phyloP scores from a whole-genome alignment of 1,140 invertebrate species.

The Liolophura sinensis region DNA sequence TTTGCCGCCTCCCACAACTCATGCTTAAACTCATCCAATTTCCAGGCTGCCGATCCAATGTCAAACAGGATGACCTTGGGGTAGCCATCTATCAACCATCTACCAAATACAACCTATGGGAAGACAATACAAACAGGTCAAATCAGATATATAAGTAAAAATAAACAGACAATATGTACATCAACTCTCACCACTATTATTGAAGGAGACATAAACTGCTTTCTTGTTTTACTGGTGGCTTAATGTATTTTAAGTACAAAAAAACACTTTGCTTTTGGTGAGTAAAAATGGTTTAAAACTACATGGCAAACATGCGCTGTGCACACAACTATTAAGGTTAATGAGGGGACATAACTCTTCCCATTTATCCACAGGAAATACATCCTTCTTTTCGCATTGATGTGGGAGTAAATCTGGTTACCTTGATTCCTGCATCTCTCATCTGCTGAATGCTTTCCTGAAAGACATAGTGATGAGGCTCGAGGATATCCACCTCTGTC shows the following conservation, averaged over 20 bases:
- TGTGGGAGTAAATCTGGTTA: conserved; percentile 58
- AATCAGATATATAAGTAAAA: too few relatives aligned
- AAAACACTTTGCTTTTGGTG: too few relatives aligned
- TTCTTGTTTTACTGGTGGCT: too few relatives aligned
- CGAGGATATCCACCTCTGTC: conserved; percentile 94
- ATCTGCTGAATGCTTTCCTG: conserved; percentile 80
- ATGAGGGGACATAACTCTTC: neutral
- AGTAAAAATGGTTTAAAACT: too few relatives aligned
- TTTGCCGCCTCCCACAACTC: conserved; percentile 64
- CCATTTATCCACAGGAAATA: neutral
- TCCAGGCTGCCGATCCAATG: conserved; percentile 94
- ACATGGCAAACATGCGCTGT: neutral
- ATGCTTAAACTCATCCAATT: conserved; percentile 93
- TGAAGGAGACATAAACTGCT: too few relatives aligned
- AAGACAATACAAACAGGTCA: conserved; percentile 9
- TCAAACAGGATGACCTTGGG: conserved; percentile 98
- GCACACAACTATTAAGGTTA: neutral
- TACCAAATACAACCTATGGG: conserved; percentile 81
- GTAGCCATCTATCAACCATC: conserved; percentile 99
- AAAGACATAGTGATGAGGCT: conserved; percentile 76
- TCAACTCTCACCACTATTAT: too few relatives aligned
- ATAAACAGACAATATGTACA: too few relatives aligned
- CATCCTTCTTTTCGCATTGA: too few relatives aligned
- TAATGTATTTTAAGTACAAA: too few relatives aligned
- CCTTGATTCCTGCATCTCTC: conserved; percentile 87